Conservation (phyloP, 37 sponge, comb jelly and placozoan genomes). For the Petrosia ficiformis region DNA sequence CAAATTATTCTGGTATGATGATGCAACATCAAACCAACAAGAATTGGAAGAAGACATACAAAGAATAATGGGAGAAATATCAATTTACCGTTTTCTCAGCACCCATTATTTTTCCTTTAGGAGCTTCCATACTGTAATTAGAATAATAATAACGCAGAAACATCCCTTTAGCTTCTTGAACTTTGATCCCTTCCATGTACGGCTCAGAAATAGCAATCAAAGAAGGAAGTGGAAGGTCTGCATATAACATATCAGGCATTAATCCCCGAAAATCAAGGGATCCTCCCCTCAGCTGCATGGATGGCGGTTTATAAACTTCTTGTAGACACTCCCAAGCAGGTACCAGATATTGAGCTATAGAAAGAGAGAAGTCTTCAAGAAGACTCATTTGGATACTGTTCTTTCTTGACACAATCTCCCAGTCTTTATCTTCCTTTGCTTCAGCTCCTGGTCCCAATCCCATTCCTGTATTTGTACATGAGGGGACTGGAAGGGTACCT, state of each 20-base stretch:
- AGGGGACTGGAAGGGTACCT: no score
- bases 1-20: no score
- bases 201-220: slow-evolving; percentile 18
- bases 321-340: slow-evolving; percentile 67
- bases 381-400: not conserved
- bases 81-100: slow-evolving; percentile 43
- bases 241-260: slow-evolving; percentile 59
- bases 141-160: slow-evolving; percentile 34
- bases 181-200: not conserved
- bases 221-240: slow-evolving; percentile 15
- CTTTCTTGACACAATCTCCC: not conserved
- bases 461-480: not conserved
- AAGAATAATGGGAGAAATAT: no score
- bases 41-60: no score
- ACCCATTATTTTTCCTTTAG: slow-evolving; percentile 25
- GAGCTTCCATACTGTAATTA: slow-evolving; percentile 9
- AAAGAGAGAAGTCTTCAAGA: slow-evolving; percentile 51
- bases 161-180: slow-evolving; percentile 26
- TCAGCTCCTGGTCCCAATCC: not conserved
- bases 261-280: slow-evolving; percentile 13
- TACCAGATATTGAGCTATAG: slow-evolving; percentile 26
- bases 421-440: not conserved
- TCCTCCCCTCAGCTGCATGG: slow-evolving; percentile 4
- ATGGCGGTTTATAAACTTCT: slow-evolving; percentile 36
- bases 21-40: no score